Conservation (phyloP, 23 tunicate species). For the Ciona savignyi region DNA sequence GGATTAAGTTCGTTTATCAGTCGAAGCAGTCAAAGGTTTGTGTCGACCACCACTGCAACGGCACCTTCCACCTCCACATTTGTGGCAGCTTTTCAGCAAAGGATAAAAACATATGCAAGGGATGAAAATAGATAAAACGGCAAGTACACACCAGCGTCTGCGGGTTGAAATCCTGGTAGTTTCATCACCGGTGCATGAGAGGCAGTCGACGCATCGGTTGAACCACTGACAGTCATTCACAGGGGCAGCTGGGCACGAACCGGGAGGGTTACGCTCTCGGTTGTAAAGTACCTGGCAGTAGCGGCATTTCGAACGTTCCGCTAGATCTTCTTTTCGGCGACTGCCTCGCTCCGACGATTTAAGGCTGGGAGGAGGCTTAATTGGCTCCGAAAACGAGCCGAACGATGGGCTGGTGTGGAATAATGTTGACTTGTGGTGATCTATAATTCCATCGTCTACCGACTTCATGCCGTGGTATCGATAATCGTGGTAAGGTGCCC, state of each 20-base stretch:
- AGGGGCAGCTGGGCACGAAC: slow-evolving; percentile 85
- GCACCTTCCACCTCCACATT: slow-evolving; percentile 65
- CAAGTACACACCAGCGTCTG: slow-evolving; percentile 54
- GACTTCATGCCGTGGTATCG: slow-evolving; percentile 19
- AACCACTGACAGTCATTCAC: slow-evolving; percentile 32
- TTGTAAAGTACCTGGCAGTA: slow-evolving; percentile 72
- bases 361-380: background rate
- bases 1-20: background rate
- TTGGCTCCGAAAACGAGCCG: slow-evolving; percentile 9
- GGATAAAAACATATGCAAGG: slow-evolving; percentile 86
- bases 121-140: slow-evolving; percentile 37
- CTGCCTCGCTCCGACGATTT: slow-evolving; percentile 3
- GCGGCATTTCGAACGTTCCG: slow-evolving; percentile 65
- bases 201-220: slow-evolving; percentile 32
- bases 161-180: background rate
- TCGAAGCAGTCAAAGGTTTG: background rate
- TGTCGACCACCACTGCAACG: slow-evolving; percentile 85
- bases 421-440: slow-evolving; percentile 5
- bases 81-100: slow-evolving; percentile 52
- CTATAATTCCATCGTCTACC: slow-evolving; percentile 8
- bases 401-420: slow-evolving; percentile 16
- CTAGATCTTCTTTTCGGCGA: slow-evolving; percentile 59
- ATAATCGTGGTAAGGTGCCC: background rate
- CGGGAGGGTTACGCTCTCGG: slow-evolving; percentile 71
- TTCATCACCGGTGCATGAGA: slow-evolving; percentile 34